phyloP scores from a whole-genome alignment of 2,113 vertebrate species.

The Isichthys henryi region DNA sequence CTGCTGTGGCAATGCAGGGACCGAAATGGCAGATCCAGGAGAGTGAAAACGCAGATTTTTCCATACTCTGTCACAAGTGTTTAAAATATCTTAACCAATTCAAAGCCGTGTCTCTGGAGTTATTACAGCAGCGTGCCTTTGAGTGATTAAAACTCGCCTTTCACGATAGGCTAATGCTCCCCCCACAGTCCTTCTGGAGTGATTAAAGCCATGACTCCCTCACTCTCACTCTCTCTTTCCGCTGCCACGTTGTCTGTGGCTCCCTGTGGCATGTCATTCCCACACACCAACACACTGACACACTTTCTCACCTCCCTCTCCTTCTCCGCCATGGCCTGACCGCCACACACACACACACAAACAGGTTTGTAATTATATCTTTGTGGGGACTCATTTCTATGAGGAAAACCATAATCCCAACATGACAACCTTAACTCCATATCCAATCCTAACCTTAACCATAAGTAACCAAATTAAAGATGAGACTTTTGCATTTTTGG shows the following conservation, averaged over 20 bases:
- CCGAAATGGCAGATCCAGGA: neutral
- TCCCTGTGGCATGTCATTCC: slow-evolving; percentile 28
- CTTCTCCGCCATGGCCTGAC: neutral
- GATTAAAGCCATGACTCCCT: slow-evolving; percentile 18
- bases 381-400: no score
- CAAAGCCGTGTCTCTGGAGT: slow-evolving; percentile 7
- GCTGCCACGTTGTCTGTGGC: slow-evolving; percentile 53
- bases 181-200: neutral
- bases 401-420: no score
- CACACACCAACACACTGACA: slow-evolving; percentile 23
- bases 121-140: neutral
- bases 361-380: no score
- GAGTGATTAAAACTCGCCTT: slow-evolving; percentile 6
- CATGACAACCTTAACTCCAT: no score
- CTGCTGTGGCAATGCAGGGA: slow-evolving; percentile 1
- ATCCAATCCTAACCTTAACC: no score
- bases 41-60: neutral
- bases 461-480: no score
- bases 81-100: slow-evolving; percentile 18
- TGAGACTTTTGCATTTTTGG: no score
- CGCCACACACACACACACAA: neutral
- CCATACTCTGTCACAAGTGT: neutral
- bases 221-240: slow-evolving; percentile 24
- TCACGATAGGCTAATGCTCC: slow-evolving; percentile 11
- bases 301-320: slow-evolving; percentile 11